Percentiles rank a stretch among this genome's conserved stretches.
phyloP scores from a whole-genome alignment of 2,797 vertebrate species.

The Myotis pilosus region DNA sequence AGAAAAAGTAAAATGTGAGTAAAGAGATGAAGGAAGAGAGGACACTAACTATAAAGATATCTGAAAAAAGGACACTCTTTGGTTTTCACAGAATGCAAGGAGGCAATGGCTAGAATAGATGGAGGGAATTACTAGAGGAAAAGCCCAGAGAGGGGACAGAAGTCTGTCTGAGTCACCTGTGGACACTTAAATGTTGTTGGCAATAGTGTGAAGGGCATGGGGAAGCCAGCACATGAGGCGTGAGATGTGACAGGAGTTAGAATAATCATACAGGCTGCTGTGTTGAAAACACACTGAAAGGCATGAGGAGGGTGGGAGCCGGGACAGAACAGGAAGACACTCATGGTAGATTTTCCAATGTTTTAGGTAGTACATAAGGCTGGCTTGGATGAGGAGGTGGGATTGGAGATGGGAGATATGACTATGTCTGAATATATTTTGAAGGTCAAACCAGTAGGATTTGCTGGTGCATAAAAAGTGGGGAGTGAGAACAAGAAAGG shows the following conservation, averaged over 20 bases:
- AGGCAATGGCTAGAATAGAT: background rate
- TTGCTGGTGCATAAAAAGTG: background rate
- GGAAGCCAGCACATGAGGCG: accelerated
- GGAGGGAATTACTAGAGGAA: accelerated
- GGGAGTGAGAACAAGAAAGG: background rate
- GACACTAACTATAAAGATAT: accelerated
- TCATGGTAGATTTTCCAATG: accelerated
- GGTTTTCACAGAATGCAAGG: background rate
- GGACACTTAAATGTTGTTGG: no score
- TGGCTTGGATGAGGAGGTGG: background rate
- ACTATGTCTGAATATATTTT: background rate
- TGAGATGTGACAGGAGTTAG: accelerated
- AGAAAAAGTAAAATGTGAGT: background rate
- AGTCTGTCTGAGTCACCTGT: no score
- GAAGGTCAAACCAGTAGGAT: background rate
- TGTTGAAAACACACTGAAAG: background rate
- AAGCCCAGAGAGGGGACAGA: no score
- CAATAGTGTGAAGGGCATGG: background rate
- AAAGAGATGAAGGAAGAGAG: background rate
- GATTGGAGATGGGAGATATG: no score
- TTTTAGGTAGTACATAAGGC: background rate
- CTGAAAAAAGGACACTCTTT: background rate
- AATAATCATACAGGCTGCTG: background rate
- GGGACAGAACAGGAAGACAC: background rate
- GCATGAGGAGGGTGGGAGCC: accelerated